A percentile compares a stretch with the other conserved stretches of the same genome.
These are phyloP conservation scores for Gryllus longicercus DNA, from an alignment of 2,888 invertebrate genomes.

Conservation along the genomic window DNA sequence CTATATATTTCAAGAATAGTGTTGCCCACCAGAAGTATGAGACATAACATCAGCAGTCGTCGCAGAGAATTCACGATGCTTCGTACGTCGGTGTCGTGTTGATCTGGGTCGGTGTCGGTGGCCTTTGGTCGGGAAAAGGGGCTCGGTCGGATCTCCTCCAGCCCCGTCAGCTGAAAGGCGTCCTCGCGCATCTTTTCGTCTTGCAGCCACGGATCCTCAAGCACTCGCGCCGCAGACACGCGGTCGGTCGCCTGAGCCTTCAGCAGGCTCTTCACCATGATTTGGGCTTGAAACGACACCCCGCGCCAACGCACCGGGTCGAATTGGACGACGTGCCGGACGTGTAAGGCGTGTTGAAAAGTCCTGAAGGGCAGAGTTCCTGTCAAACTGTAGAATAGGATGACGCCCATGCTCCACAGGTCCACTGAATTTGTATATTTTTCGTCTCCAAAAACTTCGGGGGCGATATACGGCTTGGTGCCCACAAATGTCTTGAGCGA, in stretches of 20 bases:
- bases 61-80: too few relatives aligned
- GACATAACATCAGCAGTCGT: too few relatives aligned
- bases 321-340: neutral
- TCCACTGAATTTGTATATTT: neutral
- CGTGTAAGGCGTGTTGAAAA: neutral
- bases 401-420: conserved; percentile 3
- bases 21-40: too few relatives aligned
- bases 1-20: too few relatives aligned
- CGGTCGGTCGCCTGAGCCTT: neutral
- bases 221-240: neutral
- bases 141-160: neutral
- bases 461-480: neutral
- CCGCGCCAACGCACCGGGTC: neutral
- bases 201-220: neutral
- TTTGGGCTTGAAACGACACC: neutral
- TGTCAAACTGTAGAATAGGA: neutral
- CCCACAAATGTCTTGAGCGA: neutral
- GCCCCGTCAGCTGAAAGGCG: neutral
- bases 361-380: neutral
- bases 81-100: too few relatives aligned
- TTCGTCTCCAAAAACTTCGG: neutral
- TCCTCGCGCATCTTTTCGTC: neutral
- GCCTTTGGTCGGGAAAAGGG: neutral
- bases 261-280: neutral
- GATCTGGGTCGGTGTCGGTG: neutral